Base-by-base conservation (phyloP, 2,888 invertebrate species). In the Diaprepes abbreviatus region DNA sequence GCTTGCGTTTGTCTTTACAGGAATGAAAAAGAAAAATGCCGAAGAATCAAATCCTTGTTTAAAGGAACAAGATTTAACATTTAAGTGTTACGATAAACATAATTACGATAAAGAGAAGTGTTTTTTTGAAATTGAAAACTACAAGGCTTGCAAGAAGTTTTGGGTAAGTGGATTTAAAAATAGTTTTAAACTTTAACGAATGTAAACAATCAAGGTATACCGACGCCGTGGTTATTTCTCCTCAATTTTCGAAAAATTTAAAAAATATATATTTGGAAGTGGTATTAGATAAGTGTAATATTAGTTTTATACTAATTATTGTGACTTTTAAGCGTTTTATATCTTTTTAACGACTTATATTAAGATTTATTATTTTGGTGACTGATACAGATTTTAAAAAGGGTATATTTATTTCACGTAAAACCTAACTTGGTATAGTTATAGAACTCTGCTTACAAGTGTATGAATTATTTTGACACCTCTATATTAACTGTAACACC, bases 101-200 rank as follows among this genome's bases (percentile, higher is more conserved):
- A 88, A 89, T 75, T 92, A 88, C 77, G 88, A 92, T 73, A 87
- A 87, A 58, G 87, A 88, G 0, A 88, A 88, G 78, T 95, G 95
- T 79, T 83, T 85, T 76, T 66, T 83, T 0, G 89, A 90, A 80
- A 93, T 94, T 79, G 88, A 88, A 35, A 95, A 95, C 82, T 94
- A 94, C 79, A 92, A 89, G 71, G 88, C 86, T 2, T 95, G 95
- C 82, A 92, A 90, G 82, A 88, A 89, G 71, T 95, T 95, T 85
- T 95, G 95, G 95, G 95, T 94, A 87, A 74, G 75, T 69, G 43
- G 12, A 16, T 43, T 16, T 43, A 59, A 16, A 43, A 38, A 59
- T 24, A 40, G 31, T n/a, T 16, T 43, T 31, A 31, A 1, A 3
- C 10, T 17, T 17, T 5, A 12, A 12, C 19, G 31, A n/a, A 17